phyloP scores from a whole-genome alignment of 2,797 vertebrate genomes.

The Lycodopsis pacificus region DNA sequence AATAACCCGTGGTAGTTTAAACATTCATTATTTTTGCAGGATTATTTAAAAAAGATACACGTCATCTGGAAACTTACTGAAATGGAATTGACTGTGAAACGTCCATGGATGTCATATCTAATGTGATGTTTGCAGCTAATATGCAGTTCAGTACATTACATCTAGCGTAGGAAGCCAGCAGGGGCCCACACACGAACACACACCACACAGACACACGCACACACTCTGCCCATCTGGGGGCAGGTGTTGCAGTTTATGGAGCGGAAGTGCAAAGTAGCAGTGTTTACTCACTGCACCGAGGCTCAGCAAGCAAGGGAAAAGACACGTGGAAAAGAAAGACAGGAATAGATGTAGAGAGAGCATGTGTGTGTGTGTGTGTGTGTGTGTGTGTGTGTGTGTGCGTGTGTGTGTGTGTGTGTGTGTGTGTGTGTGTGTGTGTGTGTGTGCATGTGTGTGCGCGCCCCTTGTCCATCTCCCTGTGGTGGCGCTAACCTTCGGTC shows the following conservation, averaged over 20 bases:
- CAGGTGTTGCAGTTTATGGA: conserved; percentile 82
- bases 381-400: conserved; percentile 21
- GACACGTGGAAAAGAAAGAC: conserved; percentile 59
- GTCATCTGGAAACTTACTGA: conserved; percentile 1
- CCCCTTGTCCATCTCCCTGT: conserved; percentile 57
- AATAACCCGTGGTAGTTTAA: conserved; percentile 28
- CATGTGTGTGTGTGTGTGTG: conserved; percentile 19
- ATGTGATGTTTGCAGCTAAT: conserved; percentile 41
- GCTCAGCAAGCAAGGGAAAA: conserved; percentile 56
- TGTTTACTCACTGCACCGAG: conserved; percentile 69
- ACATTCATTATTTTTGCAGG: conserved; percentile 2
- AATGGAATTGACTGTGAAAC: conserved; percentile 35
- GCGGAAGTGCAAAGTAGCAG: conserved; percentile 74
- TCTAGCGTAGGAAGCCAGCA: conserved; percentile 54
- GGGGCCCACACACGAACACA: conserved; percentile 44
- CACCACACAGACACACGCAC: conserved; percentile 30
- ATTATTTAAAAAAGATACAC: background rate
- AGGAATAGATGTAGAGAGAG: conserved; percentile 32
- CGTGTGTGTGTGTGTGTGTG: conserved; percentile 24
- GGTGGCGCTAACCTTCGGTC: conserved; percentile 66
- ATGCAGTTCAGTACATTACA: conserved; percentile 53
- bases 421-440: background rate
- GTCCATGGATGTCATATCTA: conserved; percentile 22
- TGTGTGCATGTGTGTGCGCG: background rate
- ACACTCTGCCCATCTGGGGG: conserved; percentile 58